Conservation (phyloP, 2,888 invertebrate genomes). For the Drosophila pegasa region DNA sequence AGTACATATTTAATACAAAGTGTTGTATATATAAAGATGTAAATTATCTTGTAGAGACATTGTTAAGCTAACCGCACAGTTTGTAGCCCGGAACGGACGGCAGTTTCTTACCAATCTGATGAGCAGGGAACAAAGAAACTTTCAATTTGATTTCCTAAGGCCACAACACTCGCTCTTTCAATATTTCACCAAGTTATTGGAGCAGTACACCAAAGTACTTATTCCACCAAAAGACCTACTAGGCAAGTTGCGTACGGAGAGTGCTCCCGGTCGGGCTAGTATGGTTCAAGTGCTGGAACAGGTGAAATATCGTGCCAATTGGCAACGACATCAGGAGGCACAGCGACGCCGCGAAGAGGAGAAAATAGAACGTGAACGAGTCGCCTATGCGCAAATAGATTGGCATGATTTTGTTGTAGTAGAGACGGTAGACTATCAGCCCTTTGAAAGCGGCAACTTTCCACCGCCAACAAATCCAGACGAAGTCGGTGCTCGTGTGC, state of each 20-base stretch:
- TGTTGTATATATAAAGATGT: background rate
- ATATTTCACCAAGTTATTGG: conserved; percentile 98
- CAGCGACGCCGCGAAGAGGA: conserved; percentile 97
- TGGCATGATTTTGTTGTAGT: conserved; percentile 99
- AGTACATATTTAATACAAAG: conserved; percentile 68
- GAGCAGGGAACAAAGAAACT: conserved; percentile 99
- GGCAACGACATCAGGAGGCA: conserved; percentile 97
- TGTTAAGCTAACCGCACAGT: conserved; percentile 98
- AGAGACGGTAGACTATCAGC: conserved; percentile 99
- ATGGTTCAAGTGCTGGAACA: conserved; percentile 91
- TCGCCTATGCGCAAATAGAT: conserved; percentile 98
- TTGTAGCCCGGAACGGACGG: conserved; percentile 98
- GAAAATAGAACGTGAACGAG: conserved; percentile 96
- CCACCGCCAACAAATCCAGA: conserved; percentile 99
- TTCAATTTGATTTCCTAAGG: conserved; percentile 98
- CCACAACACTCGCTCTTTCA: conserved; percentile 99
- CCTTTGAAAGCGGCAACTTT: conserved; percentile 97
- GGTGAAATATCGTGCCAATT: conserved; percentile 97
- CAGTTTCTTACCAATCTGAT: conserved; percentile 99
- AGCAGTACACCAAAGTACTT: conserved; percentile 99
- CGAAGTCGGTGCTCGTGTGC: conserved; percentile 97
- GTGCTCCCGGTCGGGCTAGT: conserved; percentile 86
- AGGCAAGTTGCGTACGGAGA: conserved; percentile 91
- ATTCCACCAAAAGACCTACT: conserved; percentile 97
- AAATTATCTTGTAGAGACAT: conserved; percentile 89